phyloP scores from a whole-genome alignment of 2,113 vertebrate species.

The Nanorana parkeri region DNA sequence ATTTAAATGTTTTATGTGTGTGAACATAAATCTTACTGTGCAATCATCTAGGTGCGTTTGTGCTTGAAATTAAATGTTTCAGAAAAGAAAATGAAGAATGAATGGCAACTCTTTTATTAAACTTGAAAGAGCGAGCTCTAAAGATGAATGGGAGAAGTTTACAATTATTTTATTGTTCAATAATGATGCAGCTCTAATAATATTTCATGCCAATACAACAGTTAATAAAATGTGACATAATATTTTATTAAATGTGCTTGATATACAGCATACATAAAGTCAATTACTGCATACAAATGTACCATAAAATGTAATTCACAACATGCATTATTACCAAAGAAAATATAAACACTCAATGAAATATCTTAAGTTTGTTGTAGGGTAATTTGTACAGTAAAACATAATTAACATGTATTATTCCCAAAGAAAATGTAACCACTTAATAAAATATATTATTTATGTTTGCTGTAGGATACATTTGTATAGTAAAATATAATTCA shows the following conservation, averaged over 20 bases:
- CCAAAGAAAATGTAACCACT: background rate
- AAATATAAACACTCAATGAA: slow-evolving; percentile 11
- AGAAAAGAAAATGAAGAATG: slow-evolving; percentile 54
- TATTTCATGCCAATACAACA: slow-evolving; percentile 41
- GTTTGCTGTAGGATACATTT: slow-evolving; percentile 1
- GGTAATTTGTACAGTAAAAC: slow-evolving; percentile 9
- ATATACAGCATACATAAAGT: slow-evolving; percentile 43
- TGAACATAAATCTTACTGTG: slow-evolving; percentile 51
- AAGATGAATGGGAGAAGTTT: slow-evolving; percentile 54
- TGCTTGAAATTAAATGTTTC: slow-evolving; percentile 55
- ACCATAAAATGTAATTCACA: slow-evolving; percentile 15
- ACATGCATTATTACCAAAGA: background rate
- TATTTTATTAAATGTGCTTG: slow-evolving; percentile 42
- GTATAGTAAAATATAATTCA: slow-evolving; percentile 21
- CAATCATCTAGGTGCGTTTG: slow-evolving; percentile 46
- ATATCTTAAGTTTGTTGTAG: background rate
- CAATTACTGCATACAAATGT: slow-evolving; percentile 30
- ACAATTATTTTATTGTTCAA: slow-evolving; percentile 55
- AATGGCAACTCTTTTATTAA: slow-evolving; percentile 51
- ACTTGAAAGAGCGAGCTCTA: slow-evolving; percentile 42
- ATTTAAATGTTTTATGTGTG: slow-evolving; percentile 50
- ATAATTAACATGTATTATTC: background rate
- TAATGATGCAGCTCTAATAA: slow-evolving; percentile 47
- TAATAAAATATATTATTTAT: background rate
- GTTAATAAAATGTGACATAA: slow-evolving; percentile 51